A percentile compares a stretch with the other conserved stretches of the same genome.
These are phyloP conservation scores for Ptilodon capucinus DNA, from an alignment of 2,888 invertebrate species.

Conservation along the genomic window DNA sequence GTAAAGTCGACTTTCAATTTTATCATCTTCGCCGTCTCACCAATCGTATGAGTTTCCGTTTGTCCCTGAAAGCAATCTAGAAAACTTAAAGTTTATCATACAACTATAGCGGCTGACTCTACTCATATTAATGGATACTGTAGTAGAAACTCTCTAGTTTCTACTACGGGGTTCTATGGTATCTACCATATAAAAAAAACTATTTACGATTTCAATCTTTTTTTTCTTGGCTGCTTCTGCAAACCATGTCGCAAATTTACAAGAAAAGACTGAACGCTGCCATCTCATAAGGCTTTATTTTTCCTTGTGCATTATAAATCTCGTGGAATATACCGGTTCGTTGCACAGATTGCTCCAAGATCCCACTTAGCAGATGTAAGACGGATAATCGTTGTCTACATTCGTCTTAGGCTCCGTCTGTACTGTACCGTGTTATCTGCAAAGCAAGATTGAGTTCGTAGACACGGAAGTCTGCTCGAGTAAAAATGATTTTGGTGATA, in stretches of 20 bases:
- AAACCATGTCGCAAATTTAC: slow-evolving; percentile 5
- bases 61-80: too few species aligned
- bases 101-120: too few species aligned
- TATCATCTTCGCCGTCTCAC: too few species aligned
- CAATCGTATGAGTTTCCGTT: too few species aligned
- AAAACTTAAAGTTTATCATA: too few species aligned
- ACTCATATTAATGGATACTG: too few species aligned
- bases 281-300: slow-evolving; percentile 25
- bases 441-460: slow-evolving; percentile 7
- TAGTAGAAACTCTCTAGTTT: too few species aligned
- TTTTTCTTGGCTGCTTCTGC: slow-evolving; percentile 5
- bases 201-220: slow-evolving; percentile 23
- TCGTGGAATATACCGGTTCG: slow-evolving; percentile 27
- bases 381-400: slow-evolving; percentile 34
- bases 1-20: too few species aligned
- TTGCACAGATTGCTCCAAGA: slow-evolving; percentile 40
- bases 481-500: too few species aligned
- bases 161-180: too few species aligned
- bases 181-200: too few species aligned
- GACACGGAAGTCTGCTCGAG: not conserved
- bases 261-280: slow-evolving; percentile 8
- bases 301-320: slow-evolving; percentile 36
- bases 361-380: slow-evolving; percentile 47
- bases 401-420: slow-evolving; percentile 14
- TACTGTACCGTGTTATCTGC: slow-evolving; percentile 17